Base-by-base conservation (phyloP, 2,113 vertebrate species). In the Oenanthe oenanthe region DNA sequence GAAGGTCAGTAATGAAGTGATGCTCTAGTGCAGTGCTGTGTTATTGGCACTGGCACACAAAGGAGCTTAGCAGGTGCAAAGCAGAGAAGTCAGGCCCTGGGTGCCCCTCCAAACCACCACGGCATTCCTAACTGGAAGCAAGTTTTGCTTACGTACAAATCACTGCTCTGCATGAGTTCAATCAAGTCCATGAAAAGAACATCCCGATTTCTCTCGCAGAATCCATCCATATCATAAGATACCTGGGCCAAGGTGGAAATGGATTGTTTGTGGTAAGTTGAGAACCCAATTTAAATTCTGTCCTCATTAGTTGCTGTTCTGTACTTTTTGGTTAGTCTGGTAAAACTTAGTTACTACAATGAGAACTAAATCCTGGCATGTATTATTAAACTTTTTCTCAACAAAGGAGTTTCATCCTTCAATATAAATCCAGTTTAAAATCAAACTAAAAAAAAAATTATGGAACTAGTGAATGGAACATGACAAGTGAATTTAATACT, bases 131-230 rank as follows among this genome's bases (percentile, higher is more conserved):
- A 82, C 92, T 85, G 19, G 48, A 67, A 90, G 70, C 74, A 74
- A 75, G 51, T 63, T 48, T 61, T 67, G 90, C 53, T 84, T 86
- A 98, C 99, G 98, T 97, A 99, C 99, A 98, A 98, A 95, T 99
- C 98, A 95, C 99, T 99, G 98, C 99, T 99, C 96, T 99, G 99
- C 99, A 99, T 99, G 94, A 99, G 97, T 94, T 99, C 99, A 32
- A 99, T 99, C 97, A 99, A 98, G 97, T 99, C 99, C 93, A 92
- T 99, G 94, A 99, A 99, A 67, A 99, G 98, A 73, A 99, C 99
- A 51, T 99, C 99, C 70, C 99, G 98, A 97, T 99, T 99, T 94
- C 99, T 98, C 97, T 99, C 99, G 83, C 99, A 99, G 98, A 99
- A 99, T 76, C 99, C 99, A 29, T 99, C 99, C 68, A 99, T 99